Evolutionary conservation across 2,888 invertebrate species (phyloP).

Genomic region (Neuroscelio doddi): DNA sequence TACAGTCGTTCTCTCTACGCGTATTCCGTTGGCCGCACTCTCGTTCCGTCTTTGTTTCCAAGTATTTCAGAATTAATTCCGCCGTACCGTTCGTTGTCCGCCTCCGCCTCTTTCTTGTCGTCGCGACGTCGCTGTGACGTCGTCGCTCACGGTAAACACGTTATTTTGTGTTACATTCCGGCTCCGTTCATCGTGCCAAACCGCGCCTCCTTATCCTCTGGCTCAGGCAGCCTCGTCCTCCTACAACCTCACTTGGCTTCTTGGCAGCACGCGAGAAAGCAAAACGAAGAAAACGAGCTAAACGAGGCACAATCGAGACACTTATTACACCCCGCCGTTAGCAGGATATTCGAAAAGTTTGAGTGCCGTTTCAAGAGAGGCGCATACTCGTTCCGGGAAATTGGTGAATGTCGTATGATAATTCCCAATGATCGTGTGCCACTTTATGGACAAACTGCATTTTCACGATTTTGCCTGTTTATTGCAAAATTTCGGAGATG

Average conservation of each 20-base stretch:
- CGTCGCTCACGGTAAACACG: conserved; percentile 41
- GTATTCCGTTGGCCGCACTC: conserved; percentile 33
- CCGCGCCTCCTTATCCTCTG: conserved; percentile 17
- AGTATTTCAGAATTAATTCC: conserved; percentile 55
- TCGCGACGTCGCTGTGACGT: conserved; percentile 38
- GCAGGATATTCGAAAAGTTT: conserved; percentile 41
- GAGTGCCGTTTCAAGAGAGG: conserved; percentile 14
- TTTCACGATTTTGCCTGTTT: conserved; percentile 4
- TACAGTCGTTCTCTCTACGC: conserved; percentile 51
- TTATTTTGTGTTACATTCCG: conserved; percentile 46
- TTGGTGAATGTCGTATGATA: no score
- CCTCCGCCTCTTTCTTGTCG: conserved; percentile 43
- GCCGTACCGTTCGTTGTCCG: conserved; percentile 42
- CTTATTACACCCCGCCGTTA: conserved; percentile 38
- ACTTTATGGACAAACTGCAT: no score
- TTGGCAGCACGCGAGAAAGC: conserved; percentile 11
- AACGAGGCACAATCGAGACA: conserved; percentile 36
- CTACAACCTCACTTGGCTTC: conserved; percentile 1
- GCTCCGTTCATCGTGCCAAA: conserved; percentile 31
- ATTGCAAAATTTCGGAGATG: conserved; percentile 1
- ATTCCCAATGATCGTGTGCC: no score
- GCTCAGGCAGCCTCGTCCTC: neutral
- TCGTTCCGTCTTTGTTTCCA: conserved; percentile 46
- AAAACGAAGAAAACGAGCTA: conserved; percentile 18
- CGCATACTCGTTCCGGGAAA: no score